A percentile compares a stretch with the other conserved stretches of the same genome.
phyloP scores from a whole-genome alignment of 2,797 vertebrate species.

The Crenichthys baileyi region DNA sequence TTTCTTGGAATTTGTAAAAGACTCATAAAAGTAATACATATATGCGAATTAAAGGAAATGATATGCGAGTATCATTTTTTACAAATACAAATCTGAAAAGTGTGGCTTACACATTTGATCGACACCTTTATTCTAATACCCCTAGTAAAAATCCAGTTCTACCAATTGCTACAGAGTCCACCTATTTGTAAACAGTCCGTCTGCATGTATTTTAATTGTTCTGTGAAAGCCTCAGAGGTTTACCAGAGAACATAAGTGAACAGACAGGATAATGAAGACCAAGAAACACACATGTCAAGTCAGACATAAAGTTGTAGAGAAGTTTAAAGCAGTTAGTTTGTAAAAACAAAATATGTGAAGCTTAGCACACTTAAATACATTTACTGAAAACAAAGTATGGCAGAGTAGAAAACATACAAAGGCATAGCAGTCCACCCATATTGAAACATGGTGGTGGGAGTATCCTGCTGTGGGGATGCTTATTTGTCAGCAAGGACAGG shows the following conservation, averaged over 20 bases:
- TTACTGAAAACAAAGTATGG: too few relatives aligned
- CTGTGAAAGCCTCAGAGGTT: not conserved
- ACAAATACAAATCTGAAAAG: not conserved
- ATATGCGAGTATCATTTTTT: not conserved
- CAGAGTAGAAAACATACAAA: too few relatives aligned
- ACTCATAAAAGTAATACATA: not conserved
- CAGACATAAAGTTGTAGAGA: not conserved
- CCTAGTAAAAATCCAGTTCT: not conserved
- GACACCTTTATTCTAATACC: not conserved
- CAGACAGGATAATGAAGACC: not conserved
- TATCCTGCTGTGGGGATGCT: too few relatives aligned
- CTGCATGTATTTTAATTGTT: not conserved
- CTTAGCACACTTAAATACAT: too few relatives aligned
- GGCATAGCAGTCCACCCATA: too few relatives aligned
- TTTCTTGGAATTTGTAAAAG: not conserved
- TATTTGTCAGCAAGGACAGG: too few relatives aligned
- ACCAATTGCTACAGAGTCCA: not conserved
- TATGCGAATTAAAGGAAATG: not conserved
- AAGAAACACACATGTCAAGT: not conserved
- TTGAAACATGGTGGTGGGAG: too few relatives aligned
- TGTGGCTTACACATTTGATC: too few relatives aligned
- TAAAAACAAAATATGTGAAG: not conserved
- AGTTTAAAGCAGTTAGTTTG: not conserved
- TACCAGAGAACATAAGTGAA: not conserved
- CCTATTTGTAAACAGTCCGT: not conserved